Percentiles rank a stretch among this genome's conserved stretches.
These are phyloP conservation scores for Ceratina calcarata DNA, from an alignment of 1,140 invertebrate genomes.

Conservation along the genomic window DNA sequence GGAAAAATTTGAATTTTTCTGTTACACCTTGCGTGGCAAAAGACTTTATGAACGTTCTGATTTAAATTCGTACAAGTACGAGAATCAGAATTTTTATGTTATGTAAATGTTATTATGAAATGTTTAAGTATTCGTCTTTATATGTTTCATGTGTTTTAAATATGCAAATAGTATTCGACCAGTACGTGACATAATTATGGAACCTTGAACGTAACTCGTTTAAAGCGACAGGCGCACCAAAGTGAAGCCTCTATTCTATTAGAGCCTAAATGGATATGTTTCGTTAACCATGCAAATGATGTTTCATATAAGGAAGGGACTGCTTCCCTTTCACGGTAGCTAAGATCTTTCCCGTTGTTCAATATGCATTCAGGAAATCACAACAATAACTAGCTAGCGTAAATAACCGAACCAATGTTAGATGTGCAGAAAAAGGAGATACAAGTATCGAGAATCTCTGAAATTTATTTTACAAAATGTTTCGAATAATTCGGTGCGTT, in stretches of 20 bases:
- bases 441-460: no score
- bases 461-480: no score
- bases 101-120: no score
- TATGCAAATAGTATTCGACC: background rate
- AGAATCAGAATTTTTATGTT: no score
- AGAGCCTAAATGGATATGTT: constrained; percentile 29
- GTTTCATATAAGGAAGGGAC: constrained; percentile 1
- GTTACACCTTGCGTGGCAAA: no score
- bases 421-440: no score
- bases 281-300: constrained; percentile 17
- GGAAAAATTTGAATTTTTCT: background rate
- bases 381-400: no score
- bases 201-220: constrained; percentile 28
- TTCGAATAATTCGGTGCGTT: background rate
- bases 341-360: background rate
- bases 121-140: no score
- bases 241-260: constrained; percentile 5
- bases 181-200: background rate
- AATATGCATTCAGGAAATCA: background rate
- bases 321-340: background rate
- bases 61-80: no score
- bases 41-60: no score
- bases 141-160: no score
- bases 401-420: background rate
- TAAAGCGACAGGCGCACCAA: background rate